Conservation (phyloP, 2,797 vertebrate species). For the Dromococcyx pavoninus region DNA sequence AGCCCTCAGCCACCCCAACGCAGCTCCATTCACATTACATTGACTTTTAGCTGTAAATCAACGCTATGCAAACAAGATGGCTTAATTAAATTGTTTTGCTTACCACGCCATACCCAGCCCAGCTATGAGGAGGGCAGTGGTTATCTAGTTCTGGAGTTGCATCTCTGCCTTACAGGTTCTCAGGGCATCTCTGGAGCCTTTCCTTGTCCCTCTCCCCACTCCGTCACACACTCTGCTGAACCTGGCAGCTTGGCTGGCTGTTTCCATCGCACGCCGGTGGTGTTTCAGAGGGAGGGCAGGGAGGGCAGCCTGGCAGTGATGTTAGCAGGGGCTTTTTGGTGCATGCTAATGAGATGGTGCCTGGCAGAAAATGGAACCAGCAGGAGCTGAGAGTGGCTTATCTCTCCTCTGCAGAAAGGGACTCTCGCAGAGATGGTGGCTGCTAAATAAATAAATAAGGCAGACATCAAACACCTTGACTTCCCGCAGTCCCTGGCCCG, state of each 20-base stretch:
- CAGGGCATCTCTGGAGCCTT: background rate
- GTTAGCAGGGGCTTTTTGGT: background rate
- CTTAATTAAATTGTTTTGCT: background rate
- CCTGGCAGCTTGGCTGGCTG: fast-evolving
- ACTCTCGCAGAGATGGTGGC: background rate
- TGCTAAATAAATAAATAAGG: constrained; percentile 26
- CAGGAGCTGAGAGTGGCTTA: background rate
- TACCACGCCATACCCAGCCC: background rate
- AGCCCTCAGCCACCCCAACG: background rate
- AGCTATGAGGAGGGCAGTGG: background rate
- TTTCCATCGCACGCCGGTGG: background rate
- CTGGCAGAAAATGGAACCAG: background rate
- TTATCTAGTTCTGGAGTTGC: background rate
- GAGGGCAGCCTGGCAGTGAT: background rate
- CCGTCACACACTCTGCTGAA: background rate
- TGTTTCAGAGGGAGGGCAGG: background rate
- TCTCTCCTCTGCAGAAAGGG: background rate
- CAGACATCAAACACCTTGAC: constrained; percentile 39
- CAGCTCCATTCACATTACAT: background rate
- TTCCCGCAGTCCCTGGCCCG: background rate
- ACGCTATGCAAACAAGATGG: background rate
- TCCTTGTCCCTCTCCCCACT: background rate
- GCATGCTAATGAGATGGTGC: background rate
- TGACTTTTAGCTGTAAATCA: background rate
- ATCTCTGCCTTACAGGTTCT: background rate